Evolutionary conservation across 2,888 invertebrate species (phyloP).

Genomic region (Eilema sororculum): DNA sequence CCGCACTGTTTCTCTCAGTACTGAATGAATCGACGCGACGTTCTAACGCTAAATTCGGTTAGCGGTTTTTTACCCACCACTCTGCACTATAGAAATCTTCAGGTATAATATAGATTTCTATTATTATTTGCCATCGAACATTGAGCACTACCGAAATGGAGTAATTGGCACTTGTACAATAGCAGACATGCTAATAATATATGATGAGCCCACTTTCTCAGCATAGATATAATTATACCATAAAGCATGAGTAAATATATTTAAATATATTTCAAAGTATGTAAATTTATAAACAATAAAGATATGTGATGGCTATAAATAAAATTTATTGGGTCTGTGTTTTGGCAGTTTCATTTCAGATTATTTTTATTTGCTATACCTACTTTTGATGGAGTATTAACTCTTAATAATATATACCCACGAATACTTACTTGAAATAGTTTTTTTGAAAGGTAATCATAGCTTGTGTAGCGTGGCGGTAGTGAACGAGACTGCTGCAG

Average conservation of each 20-base stretch:
- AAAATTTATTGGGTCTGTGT: slow-evolving; percentile 16
- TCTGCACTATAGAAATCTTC: slow-evolving; percentile 64
- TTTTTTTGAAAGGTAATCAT: no score
- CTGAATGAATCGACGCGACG: slow-evolving; percentile 74
- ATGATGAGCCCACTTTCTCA: slow-evolving; percentile 53
- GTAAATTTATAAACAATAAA: slow-evolving; percentile 30
- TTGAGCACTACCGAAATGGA: slow-evolving; percentile 72
- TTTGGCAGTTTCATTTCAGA: slow-evolving; percentile 16
- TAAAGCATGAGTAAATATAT: slow-evolving; percentile 35
- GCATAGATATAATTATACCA: slow-evolving; percentile 44
- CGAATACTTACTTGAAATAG: no score
- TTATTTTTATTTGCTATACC: slow-evolving; percentile 1
- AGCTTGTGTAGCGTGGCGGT: no score
- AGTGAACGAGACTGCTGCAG: no score
- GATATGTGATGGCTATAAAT: slow-evolving; percentile 25
- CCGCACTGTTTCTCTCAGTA: slow-evolving; percentile 71
- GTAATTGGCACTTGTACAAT: slow-evolving; percentile 69
- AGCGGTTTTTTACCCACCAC: slow-evolving; percentile 76
- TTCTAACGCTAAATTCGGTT: slow-evolving; percentile 75
- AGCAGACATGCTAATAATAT: slow-evolving; percentile 54
- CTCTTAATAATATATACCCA: neutral
- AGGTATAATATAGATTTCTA: slow-evolving; percentile 69
- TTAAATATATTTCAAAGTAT: slow-evolving; percentile 17
- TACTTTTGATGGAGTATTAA: neutral
- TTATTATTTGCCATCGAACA: slow-evolving; percentile 72